Evolutionary conservation across 2,888 invertebrate genomes (phyloP).

Genomic region (Lasioglossum malachurum): DNA sequence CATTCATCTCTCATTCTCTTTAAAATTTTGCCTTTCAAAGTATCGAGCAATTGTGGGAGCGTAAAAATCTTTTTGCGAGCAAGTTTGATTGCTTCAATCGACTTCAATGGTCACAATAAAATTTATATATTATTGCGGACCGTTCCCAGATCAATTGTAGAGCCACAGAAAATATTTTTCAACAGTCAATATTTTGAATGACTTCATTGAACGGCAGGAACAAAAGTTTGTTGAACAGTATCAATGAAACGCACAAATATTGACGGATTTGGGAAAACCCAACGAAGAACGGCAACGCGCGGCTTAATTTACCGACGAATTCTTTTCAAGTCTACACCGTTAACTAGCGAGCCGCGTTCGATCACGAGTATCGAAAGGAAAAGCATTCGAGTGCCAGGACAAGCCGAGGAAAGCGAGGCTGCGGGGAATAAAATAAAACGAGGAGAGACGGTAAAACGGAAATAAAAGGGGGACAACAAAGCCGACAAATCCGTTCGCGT

Average conservation of each 20-base stretch:
- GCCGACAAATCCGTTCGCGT: slow-evolving; percentile 41
- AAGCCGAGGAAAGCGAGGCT: not conserved
- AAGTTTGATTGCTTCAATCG: too few species aligned
- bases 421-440: slow-evolving; percentile 18
- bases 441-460: slow-evolving; percentile 29
- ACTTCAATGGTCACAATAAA: too few species aligned
- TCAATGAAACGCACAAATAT: not conserved
- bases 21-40: too few species aligned
- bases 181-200: not conserved
- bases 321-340: not conserved
- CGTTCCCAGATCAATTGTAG: too few species aligned
- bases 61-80: too few species aligned
- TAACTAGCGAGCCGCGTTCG: not conserved
- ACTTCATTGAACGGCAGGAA: not conserved
- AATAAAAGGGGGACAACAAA: slow-evolving; percentile 26
- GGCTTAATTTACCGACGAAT: not conserved
- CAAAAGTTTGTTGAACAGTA: not conserved
- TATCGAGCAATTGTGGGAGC: too few species aligned
- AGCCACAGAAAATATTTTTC: too few species aligned
- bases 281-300: not conserved
- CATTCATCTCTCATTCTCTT: not conserved
- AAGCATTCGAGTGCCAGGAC: slow-evolving; percentile 15
- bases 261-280: not conserved
- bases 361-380: not conserved
- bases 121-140: too few species aligned